Evolutionary conservation across 2,113 vertebrate species (phyloP), one percentile per base, ranked within the genome.

Genomic region (Halichoerus grypus): DNA sequence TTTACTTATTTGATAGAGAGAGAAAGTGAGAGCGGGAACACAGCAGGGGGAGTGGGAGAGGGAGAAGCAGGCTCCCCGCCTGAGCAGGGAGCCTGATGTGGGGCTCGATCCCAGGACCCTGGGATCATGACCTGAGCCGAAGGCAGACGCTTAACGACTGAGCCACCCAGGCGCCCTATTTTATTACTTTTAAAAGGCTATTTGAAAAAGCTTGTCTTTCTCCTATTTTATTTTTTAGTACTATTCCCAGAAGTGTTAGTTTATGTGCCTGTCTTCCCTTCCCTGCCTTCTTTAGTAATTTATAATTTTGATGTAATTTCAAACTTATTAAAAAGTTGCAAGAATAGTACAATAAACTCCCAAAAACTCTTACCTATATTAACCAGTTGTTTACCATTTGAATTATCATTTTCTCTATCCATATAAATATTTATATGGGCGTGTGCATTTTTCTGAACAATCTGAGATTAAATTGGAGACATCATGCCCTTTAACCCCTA

Each of bases 301-400:
- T 93, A 21, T 49, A 90, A 95, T 72, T 86, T 49, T 95, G 59
- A 79, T 31, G 42, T 63, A 33, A 93, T 88, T 95, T 95, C 26
- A 90, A 87, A 88, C 8, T 49, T 55, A 91, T 1, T 65, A 15
- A 65, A 36, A 69, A 63, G 24, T 79, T 80, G 21, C 46, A 95
- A 88, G 53, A 81, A 89, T 72, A 55, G 31, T 57, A 65, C 8
- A 81, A 72, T 33, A 80, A 63, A 67, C 85, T 88, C 36, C 86
- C 24, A 83, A 67, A 94, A 87, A 39, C 21, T 15, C 15, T 46
- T 46, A 24, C 31, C 26, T 67, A 28, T 24, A 71, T 53, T 61
- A 72, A 79, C 22, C 36, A 67, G n/a, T 65, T 71, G 3, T 51
- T 91, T 59, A 80, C 16, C n/a, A 71, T 61, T 14, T 93, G 46